phyloP scores from a whole-genome alignment of 1,140 invertebrate species.

The Adoxophyes honmai region DNA sequence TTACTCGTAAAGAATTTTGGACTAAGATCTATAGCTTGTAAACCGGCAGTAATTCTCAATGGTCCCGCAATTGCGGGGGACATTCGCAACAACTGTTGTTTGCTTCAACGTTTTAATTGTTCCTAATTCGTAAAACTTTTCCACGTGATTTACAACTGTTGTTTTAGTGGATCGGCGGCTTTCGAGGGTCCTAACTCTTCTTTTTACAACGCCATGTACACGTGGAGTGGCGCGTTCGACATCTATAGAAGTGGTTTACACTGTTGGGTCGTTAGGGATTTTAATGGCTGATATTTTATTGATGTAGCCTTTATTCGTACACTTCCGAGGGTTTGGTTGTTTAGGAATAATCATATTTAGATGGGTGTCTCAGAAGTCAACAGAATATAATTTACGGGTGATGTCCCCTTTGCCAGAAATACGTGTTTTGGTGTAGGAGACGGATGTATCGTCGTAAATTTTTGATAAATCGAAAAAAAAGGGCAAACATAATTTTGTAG shows the following conservation, averaged over 20 bases:
- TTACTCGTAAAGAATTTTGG: constrained; percentile 73
- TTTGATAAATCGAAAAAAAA: no score
- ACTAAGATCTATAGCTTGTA: constrained; percentile 71
- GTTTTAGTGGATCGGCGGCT: constrained; percentile 44
- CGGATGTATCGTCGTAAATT: no score
- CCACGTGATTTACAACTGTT: constrained; percentile 63
- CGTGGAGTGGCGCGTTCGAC: constrained; percentile 36
- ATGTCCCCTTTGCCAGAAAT: no score
- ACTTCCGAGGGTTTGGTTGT: neutral
- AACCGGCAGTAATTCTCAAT: constrained; percentile 70
- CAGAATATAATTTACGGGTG: no score
- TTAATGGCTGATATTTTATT: constrained; percentile 32
- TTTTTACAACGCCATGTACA: constrained; percentile 33
- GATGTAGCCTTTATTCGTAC: no score
- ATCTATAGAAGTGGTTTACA: constrained; percentile 36
- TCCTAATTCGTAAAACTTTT: constrained; percentile 73
- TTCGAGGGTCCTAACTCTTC: constrained; percentile 31
- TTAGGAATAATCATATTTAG: no score
- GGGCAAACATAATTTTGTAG: no score
- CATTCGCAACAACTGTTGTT: constrained; percentile 75
- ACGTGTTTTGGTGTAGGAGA: no score
- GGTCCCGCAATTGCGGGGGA: constrained; percentile 66
- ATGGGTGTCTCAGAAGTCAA: no score
- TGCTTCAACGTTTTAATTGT: constrained; percentile 74
- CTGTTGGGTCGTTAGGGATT: constrained; percentile 44